Percentiles rank a stretch among this genome's conserved stretches.
Evolutionary conservation across 2,797 vertebrate genomes (phyloP).

Genomic region (Danio albolineatus): DNA sequence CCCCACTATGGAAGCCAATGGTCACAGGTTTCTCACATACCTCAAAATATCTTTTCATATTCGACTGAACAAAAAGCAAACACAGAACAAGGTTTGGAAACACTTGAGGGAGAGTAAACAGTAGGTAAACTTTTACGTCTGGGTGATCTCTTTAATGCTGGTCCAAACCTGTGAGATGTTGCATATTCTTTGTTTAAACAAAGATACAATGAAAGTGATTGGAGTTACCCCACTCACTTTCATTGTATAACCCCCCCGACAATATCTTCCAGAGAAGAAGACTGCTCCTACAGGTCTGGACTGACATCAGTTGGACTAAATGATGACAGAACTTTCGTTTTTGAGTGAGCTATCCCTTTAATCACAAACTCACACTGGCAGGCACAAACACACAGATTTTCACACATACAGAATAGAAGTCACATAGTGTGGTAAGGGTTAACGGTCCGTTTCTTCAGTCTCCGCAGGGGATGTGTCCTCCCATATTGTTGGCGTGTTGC

Average conservation of each 20-base stretch:
- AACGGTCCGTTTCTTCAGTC: slow-evolving; percentile 89
- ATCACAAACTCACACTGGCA: slow-evolving; percentile 32
- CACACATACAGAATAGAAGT: slow-evolving; percentile 67
- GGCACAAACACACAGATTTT: slow-evolving; percentile 50
- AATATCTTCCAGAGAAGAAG: neutral
- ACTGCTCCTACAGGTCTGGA: neutral
- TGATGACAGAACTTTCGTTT: neutral
- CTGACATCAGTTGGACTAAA: neutral
- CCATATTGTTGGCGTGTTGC: slow-evolving; percentile 86
- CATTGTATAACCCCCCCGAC: neutral
- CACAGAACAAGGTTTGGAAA: no score
- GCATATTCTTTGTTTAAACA: neutral
- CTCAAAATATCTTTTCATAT: no score
- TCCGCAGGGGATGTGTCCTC: slow-evolving; percentile 91
- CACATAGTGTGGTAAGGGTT: slow-evolving; percentile 97
- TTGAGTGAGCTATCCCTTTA: slow-evolving; percentile 8
- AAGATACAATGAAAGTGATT: neutral
- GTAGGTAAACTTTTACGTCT: no score
- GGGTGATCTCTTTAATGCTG: no score
- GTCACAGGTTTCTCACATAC: no score
- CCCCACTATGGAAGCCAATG: no score
- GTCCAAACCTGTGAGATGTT: neutral
- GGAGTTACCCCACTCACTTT: neutral
- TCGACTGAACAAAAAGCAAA: no score
- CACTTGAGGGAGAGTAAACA: no score